Evolutionary conservation across 2,888 invertebrate genomes (phyloP), one percentile per base, ranked within the genome.

Genomic region (Noctua janthina): DNA sequence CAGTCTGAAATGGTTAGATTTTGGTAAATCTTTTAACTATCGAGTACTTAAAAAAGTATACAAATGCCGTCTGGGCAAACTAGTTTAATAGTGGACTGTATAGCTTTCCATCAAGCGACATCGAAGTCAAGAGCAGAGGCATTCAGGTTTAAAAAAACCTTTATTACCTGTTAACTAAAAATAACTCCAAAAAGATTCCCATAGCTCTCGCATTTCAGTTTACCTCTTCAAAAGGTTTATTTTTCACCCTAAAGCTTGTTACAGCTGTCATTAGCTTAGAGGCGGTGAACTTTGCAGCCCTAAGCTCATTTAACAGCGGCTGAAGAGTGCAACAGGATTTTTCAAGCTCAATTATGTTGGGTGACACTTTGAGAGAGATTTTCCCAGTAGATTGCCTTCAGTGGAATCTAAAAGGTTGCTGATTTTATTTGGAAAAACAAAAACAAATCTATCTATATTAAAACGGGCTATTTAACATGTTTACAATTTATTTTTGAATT

Each of bases 261-360:
- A 54, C 39, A 49, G 15, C n/a, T 23, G 35, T 68, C 17, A 77
- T 17, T 62, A 62, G 71, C 67, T 77, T 54, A 82, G 39, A 71
- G 11, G 29, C 67, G 8, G 35, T 82, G 59, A 76, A 72, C 67
- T 62, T 82, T 68, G 11, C 62, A 74, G 15, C 29, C 39, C 46
- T 72, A 43, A 77, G 49, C n/a, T 13, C 29, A 56, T 77, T 82
- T 68, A 0, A n/a, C 46, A n/a, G n/a, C 15, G 35, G 43, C 78
- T 77, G 77, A 62, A 56, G 54, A 68, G 29, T 72, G 68, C 68
- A 73, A 78, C 10, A 43, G 68, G 62, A 73, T 83, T 73, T 78
- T 78, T 69, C 15, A 49, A 69, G 72, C 77, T 83, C 56, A 73
- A 78, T 83, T 83, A 56, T 2, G 39, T 35, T 11, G 49, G 68